Evolutionary conservation across 2,888 invertebrate genomes (phyloP).

Genomic region (Tipula confusa): DNA sequence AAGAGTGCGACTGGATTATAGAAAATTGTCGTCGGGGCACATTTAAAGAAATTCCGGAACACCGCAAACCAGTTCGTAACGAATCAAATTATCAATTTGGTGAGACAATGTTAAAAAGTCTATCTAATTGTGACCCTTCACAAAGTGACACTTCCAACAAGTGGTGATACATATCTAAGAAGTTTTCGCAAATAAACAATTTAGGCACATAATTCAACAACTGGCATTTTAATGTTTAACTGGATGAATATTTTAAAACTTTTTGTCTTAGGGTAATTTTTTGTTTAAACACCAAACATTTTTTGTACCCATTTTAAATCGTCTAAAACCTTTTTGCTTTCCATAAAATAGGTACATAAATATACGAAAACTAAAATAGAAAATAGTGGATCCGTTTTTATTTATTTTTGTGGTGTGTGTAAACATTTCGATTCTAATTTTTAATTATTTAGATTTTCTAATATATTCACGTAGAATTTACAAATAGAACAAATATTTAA

Average conservation of each 20-base stretch:
- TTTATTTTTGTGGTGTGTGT: neutral
- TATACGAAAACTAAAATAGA: neutral
- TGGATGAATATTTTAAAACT: neutral
- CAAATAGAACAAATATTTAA: neutral
- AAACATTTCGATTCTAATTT: neutral
- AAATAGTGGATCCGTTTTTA: neutral
- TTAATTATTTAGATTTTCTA: neutral
- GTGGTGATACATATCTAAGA: no score
- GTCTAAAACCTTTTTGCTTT: neutral
- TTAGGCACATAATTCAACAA: neutral
- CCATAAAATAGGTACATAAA: neutral
- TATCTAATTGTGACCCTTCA: neutral
- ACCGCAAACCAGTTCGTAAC: neutral
- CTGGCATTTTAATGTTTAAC: neutral
- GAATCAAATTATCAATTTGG: neutral
- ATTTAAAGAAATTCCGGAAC: neutral
- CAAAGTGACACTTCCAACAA: no score
- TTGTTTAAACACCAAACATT: neutral
- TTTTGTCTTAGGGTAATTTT: neutral
- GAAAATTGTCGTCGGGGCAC: neutral
- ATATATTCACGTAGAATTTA: neutral
- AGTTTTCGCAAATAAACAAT: neutral
- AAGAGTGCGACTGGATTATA: neutral
- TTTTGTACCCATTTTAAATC: neutral
- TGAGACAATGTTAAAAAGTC: neutral